Percentiles rank a stretch among this genome's conserved stretches.
Evolutionary conservation across 2,113 vertebrate genomes (phyloP).

Genomic region (Oryctolagus cuniculus): DNA sequence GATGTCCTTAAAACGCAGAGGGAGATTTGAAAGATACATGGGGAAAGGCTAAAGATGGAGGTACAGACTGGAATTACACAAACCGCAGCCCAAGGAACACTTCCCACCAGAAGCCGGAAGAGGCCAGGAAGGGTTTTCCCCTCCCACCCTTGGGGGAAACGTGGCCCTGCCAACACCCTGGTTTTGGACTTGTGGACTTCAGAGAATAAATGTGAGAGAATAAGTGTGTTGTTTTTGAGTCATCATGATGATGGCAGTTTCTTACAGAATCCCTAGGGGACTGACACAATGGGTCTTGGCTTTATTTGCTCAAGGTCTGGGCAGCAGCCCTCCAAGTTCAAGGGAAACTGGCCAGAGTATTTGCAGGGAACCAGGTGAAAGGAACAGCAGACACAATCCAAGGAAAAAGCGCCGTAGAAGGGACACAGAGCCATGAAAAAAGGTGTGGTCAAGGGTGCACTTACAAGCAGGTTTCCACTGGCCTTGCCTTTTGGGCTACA

Average conservation of each 20-base stretch:
- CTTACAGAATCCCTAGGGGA: neutral
- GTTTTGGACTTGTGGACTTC: constrained; percentile 4
- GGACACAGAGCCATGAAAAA: neutral
- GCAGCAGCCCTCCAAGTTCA: neutral
- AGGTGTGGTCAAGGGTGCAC: neutral
- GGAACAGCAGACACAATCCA: neutral
- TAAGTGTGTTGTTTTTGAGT: constrained; percentile 50
- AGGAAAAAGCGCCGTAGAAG: neutral
- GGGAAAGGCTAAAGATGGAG: neutral
- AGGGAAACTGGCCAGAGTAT: neutral
- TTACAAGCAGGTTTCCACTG: neutral
- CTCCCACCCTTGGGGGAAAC: neutral
- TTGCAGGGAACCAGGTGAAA: neutral
- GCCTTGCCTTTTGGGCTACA: neutral
- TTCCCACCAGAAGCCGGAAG: neutral
- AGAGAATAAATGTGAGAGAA: neutral
- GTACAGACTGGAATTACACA: neutral
- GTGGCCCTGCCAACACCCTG: neutral
- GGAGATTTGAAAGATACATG: neutral
- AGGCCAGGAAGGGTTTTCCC: neutral
- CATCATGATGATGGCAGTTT: neutral
- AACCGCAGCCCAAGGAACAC: neutral
- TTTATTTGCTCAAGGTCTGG: neutral
- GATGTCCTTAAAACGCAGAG: neutral
- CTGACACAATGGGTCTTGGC: neutral